These are phyloP conservation scores for Machimus atricapillus DNA, from an alignment of 2,888 invertebrate species.

Conservation along the genomic window DNA sequence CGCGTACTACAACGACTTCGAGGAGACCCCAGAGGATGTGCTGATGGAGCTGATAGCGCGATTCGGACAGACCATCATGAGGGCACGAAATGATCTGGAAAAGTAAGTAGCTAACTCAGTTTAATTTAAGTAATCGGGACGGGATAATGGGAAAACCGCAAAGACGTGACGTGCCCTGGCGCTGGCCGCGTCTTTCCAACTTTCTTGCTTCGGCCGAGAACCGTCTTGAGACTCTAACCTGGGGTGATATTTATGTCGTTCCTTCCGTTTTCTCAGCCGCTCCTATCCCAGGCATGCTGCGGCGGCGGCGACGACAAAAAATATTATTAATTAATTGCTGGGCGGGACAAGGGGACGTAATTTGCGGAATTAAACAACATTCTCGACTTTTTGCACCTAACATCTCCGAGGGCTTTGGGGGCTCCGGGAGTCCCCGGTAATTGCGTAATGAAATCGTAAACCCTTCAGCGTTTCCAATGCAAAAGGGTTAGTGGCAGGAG, in stretches of 20 bases:
- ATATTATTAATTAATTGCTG: slow-evolving; percentile 11
- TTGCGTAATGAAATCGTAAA: slow-evolving; percentile 26
- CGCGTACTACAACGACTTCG: slow-evolving; percentile 67
- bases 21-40: slow-evolving; percentile 80
- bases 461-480: background rate
- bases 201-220: background rate
- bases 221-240: background rate
- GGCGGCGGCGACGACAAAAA: background rate
- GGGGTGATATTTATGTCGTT: background rate
- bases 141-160: background rate
- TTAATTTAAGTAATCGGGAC: slow-evolving; percentile 8
- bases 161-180: background rate
- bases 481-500: background rate
- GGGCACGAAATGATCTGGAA: slow-evolving; percentile 80
- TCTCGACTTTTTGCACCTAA: background rate
- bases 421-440: background rate
- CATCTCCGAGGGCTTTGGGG: background rate
- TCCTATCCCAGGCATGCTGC: background rate
- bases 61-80: slow-evolving; percentile 77
- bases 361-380: slow-evolving; percentile 14
- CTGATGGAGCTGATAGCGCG: slow-evolving; percentile 76
- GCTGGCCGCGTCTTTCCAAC: background rate
- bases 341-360: background rate
- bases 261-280: background rate
- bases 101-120: slow-evolving; percentile 67